Evolutionary conservation across 2,888 invertebrate species (phyloP), one percentile per base, ranked within the genome.

Genomic region (Caenorhabditis uteleia): DNA sequence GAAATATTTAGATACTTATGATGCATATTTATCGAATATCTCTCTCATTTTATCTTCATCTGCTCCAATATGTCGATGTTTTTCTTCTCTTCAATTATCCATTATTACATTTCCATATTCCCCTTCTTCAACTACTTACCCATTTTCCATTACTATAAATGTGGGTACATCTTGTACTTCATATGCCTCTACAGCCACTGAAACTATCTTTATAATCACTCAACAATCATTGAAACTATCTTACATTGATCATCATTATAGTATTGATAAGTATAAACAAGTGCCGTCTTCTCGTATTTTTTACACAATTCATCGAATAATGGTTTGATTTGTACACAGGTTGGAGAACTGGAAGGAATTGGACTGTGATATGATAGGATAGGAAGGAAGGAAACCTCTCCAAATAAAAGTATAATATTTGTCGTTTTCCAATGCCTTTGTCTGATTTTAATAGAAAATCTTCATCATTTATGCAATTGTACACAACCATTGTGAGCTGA

Each of bases 401-500:
- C 8, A 48, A 38, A n/a, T 59, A 59, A 23, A 59, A 59, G 16
- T 53, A 59, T n/a, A 53, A 59, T 27, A 59, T 59, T n/a, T 36
- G 47, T 44, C 48, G 27, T 47, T 59, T 59, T 47, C 59, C 59
- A 25, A 59, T 47, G n/a, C 46, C 59, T 20, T 59, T 47, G 31
- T 48, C 48, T 5, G 59, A 59, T 48, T 59, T 59, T 5, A 33
- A 33, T 1, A 59, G 40, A 14, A 53, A 59, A 27, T 59, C 59
- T 31, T 59, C 59, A 20, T 59, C 59, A 23, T 36, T 25, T 10
- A 53, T 23, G 39, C 59, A 59, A 18, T 53, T 48, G 44, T 53
- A 53, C n/a, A 53, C 48, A 25, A 59, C 59, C 59, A 59, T 59
- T 59, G 20, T 51, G n/a, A n/a, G n/a, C n/a, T n/a, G n/a, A n/a